These are phyloP conservation scores for Zhuqinia jingwanae DNA, from an alignment of 2,888 invertebrate genomes.

Conservation along the genomic window DNA sequence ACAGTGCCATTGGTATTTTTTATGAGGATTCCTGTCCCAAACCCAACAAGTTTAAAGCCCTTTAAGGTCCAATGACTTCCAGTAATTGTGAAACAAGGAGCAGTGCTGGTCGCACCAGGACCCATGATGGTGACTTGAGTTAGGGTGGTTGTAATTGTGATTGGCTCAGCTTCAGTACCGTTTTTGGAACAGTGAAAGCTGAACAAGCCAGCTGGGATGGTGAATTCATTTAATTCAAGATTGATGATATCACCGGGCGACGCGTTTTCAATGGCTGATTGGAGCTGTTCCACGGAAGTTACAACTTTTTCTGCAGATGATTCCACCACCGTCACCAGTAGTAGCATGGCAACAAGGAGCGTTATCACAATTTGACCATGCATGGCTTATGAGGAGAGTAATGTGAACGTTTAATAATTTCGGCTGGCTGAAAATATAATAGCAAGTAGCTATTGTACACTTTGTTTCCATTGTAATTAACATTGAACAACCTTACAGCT, in stretches of 20 bases:
- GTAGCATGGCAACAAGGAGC: background rate
- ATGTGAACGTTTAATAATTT: background rate
- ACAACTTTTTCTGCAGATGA: background rate
- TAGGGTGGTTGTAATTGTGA: background rate
- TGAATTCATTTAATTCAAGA: background rate
- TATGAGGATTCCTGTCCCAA: background rate
- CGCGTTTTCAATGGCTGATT: background rate
- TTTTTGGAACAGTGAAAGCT: background rate
- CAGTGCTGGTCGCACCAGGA: background rate
- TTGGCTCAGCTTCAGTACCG: background rate
- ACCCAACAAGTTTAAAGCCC: background rate
- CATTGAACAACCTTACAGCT: no score
- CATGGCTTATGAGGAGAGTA: background rate
- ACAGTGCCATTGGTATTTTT: background rate
- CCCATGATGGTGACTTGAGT: background rate
- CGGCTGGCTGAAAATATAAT: no score
- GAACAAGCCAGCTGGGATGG: no score
- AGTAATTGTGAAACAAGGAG: background rate
- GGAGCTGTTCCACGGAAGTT: background rate
- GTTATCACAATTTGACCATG: background rate
- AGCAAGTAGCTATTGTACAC: no score
- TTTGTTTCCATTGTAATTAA: no score
- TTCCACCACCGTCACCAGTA: background rate
- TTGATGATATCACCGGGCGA: background rate
- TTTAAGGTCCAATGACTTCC: constrained; percentile 5